These are phyloP conservation scores for Pachypanchax playfairii DNA, from an alignment of 2,113 vertebrate species.

Conservation along the genomic window DNA sequence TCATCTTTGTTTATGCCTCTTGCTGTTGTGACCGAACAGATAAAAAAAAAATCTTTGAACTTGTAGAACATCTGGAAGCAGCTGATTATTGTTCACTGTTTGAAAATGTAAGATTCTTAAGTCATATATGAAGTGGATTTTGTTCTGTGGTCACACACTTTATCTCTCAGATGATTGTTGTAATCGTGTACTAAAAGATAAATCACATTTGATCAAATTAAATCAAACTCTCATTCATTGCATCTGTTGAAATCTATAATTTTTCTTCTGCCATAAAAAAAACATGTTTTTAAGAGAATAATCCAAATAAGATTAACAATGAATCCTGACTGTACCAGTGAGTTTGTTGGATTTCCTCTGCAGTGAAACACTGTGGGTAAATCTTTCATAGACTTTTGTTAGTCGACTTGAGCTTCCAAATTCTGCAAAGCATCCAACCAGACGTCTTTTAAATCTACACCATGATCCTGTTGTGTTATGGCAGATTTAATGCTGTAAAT, in stretches of 20 bases:
- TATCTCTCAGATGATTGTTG: too few species aligned
- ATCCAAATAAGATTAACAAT: too few species aligned
- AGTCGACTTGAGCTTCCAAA: conserved; percentile 3
- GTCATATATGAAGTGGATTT: not conserved
- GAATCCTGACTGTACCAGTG: not conserved
- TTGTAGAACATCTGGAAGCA: not conserved
- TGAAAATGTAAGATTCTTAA: not conserved
- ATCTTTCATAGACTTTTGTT: conserved; percentile 24
- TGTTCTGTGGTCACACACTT: too few species aligned
- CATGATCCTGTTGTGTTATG: conserved; percentile 19
- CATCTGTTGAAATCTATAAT: too few species aligned
- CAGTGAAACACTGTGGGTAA: conserved; percentile 25
- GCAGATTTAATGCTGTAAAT: conserved; percentile 17
- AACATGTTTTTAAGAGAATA: too few species aligned
- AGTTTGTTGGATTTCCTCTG: conserved; percentile 16
- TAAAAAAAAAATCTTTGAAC: too few species aligned
- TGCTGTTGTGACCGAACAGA: too few species aligned
- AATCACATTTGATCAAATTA: too few species aligned
- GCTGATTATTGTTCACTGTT: not conserved
- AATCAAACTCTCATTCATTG: too few species aligned
- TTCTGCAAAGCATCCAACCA: conserved; percentile 19
- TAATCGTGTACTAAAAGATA: too few species aligned
- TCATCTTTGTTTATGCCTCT: too few species aligned
- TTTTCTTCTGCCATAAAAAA: too few species aligned
- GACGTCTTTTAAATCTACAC: conserved; percentile 13